Evolutionary conservation across 2,888 invertebrate species (phyloP).

Genomic region (Cantharis rustica): DNA sequence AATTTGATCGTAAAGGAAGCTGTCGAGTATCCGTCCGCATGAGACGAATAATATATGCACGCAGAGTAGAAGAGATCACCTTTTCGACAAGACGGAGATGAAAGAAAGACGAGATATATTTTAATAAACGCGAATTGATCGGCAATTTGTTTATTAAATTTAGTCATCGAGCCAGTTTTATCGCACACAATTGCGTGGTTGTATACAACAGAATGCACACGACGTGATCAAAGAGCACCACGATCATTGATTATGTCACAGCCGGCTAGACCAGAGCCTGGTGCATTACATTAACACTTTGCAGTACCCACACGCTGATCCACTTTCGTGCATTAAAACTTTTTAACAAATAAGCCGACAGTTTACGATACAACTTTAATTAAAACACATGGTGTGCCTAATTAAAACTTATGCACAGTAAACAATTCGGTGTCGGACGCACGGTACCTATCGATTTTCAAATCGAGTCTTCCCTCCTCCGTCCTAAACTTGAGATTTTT

Average conservation of each 20-base stretch:
- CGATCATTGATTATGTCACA: constrained; percentile 15
- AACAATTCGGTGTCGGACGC: background rate
- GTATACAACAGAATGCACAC: constrained; percentile 18
- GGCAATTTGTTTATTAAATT: constrained; percentile 10
- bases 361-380: background rate
- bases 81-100: background rate
- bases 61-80: background rate
- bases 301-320: constrained; percentile 8
- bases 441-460: background rate
- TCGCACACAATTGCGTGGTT: constrained; percentile 16
- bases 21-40: background rate
- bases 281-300: constrained; percentile 15
- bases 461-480: too few species aligned
- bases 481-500: too few species aligned
- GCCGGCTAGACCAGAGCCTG: constrained; percentile 20
- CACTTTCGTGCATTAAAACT: background rate
- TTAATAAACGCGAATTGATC: background rate
- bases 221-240: constrained; percentile 23
- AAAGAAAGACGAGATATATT: background rate
- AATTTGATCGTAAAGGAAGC: background rate
- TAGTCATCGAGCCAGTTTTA: background rate
- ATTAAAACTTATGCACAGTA: background rate
- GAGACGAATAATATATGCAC: background rate
- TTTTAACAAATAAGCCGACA: background rate
- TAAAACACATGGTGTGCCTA: background rate